These are phyloP conservation scores for Phrynocephalus guinanensis DNA, from an alignment of 2,797 vertebrate genomes.

Conservation along the genomic window DNA sequence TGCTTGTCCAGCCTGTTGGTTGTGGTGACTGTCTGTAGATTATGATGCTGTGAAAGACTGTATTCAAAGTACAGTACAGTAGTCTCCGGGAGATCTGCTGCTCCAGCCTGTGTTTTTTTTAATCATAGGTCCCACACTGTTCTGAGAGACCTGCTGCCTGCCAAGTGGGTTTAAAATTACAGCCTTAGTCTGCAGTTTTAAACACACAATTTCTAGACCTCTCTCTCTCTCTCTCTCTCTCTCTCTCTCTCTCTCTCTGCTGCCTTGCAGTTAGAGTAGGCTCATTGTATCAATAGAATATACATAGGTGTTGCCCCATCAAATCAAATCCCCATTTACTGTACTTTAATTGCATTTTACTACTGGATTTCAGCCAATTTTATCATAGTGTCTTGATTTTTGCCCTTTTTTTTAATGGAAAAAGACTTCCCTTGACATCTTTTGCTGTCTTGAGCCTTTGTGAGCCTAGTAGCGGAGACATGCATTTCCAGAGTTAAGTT, in stretches of 20 bases:
- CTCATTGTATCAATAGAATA: too few relatives aligned
- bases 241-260: too few relatives aligned
- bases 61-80: neutral
- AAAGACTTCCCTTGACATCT: slow-evolving; percentile 14
- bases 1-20: neutral
- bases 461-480: neutral
- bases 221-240: neutral
- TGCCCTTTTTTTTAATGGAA: slow-evolving; percentile 4
- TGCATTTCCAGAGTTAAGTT: neutral
- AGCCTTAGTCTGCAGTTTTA: neutral
- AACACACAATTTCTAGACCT: neutral
- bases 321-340: too few relatives aligned
- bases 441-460: neutral
- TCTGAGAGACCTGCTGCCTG: neutral
- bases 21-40: neutral
- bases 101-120: neutral
- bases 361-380: neutral
- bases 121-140: neutral
- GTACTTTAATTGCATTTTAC: too few relatives aligned
- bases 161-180: slow-evolving; percentile 4
- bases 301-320: too few relatives aligned
- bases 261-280: too few relatives aligned
- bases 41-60: neutral
- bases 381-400: neutral
- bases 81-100: neutral